A percentile compares a stretch with the other conserved stretches of the same genome.
Evolutionary conservation across 2,797 vertebrate species (phyloP).

Genomic region (Cephalopachus bancanus): DNA sequence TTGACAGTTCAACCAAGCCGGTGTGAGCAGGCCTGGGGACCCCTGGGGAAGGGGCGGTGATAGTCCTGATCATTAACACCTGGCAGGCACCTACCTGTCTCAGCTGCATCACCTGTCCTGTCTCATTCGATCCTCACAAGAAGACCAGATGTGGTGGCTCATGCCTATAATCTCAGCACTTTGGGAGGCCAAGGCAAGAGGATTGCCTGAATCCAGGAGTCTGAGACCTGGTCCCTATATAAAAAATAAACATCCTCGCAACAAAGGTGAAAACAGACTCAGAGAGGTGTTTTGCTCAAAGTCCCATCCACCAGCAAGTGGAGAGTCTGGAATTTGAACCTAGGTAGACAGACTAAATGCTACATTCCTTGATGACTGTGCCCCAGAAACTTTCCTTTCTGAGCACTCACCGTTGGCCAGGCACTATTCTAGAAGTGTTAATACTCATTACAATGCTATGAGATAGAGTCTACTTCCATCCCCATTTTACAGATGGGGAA

Average conservation of each 20-base stretch:
- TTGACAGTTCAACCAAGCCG: background rate
- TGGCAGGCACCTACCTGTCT: background rate
- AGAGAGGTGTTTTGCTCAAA: background rate
- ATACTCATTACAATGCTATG: background rate
- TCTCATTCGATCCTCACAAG: no score
- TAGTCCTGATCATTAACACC: no score
- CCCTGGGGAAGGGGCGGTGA: background rate
- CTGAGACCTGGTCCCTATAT: no score
- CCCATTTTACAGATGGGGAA: no score
- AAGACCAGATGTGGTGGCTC: no score
- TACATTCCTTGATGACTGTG: no score
- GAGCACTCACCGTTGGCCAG: background rate
- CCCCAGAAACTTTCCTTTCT: background rate
- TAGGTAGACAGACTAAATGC: background rate
- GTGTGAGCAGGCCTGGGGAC: background rate
- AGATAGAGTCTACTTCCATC: no score
- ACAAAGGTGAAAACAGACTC: background rate
- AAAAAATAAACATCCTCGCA: no score
- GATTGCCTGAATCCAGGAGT: no score
- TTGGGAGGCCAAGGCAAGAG: no score
- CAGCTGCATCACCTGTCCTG: rapidly evolving
- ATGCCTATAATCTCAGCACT: no score
- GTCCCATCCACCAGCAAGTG: background rate
- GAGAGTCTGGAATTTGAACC: background rate
- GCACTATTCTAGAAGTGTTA: background rate